Conservation (phyloP, 92 coral and sea anemone species). For the Zoanthus sansibaricus region DNA sequence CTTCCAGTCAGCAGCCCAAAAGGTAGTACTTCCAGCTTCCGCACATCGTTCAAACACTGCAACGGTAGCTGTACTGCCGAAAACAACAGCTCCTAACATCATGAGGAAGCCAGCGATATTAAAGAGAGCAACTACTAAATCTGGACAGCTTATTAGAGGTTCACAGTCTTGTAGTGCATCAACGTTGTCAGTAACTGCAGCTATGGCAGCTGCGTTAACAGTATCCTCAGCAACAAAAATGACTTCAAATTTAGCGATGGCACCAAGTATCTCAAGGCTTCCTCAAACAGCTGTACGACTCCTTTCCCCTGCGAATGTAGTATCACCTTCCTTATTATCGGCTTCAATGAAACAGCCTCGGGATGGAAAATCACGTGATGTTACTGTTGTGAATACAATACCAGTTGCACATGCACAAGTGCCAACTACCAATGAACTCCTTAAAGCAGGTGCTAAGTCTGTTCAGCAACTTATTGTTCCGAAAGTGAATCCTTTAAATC, state of each 20-base stretch:
- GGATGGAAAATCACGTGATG: background rate
- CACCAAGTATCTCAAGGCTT: background rate
- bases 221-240: background rate
- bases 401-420: slow-evolving; percentile 24
- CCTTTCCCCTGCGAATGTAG: background rate
- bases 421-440: background rate
- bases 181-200: background rate
- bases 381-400: background rate
- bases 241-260: background rate
- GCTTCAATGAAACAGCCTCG: background rate
- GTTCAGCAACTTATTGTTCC: slow-evolving; percentile 2
- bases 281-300: slow-evolving; percentile 16
- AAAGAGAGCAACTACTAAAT: background rate
- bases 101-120: background rate
- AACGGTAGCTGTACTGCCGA: background rate
- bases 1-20: background rate
- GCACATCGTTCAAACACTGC: background rate
- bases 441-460: background rate
- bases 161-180: background rate
- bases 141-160: background rate
- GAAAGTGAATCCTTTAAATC: background rate
- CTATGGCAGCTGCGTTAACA: background rate
- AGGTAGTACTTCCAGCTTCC: background rate
- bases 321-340: slow-evolving; percentile 13
- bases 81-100: background rate